phyloP scores from a whole-genome alignment of 2,888 invertebrate genomes.

The Gortyna flavago region DNA sequence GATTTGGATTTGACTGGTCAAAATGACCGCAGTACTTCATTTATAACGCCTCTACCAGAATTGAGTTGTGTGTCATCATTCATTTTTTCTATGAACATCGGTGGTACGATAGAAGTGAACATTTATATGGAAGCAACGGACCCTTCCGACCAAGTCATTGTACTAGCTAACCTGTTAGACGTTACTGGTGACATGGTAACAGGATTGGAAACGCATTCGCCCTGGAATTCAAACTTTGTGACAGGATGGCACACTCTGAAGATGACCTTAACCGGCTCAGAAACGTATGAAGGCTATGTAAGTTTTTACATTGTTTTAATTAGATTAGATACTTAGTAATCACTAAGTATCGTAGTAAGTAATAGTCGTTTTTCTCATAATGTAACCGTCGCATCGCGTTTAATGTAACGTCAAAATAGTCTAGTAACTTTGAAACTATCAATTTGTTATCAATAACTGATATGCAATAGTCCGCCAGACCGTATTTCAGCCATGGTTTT shows the following conservation, averaged over 20 bases:
- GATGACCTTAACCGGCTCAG: slow-evolving; percentile 13
- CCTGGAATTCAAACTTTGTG: not conserved
- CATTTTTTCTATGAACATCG: not conserved
- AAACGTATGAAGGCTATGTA: slow-evolving; percentile 35
- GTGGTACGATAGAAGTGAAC: slow-evolving; percentile 22
- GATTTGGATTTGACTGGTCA: slow-evolving; percentile 44
- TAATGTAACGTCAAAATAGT: too few species aligned
- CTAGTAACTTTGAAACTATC: too few species aligned
- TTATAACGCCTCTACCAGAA: slow-evolving; percentile 63
- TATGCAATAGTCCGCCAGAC: too few species aligned
- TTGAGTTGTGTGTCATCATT: slow-evolving; percentile 31
- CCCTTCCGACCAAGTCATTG: not conserved
- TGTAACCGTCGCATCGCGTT: too few species aligned
- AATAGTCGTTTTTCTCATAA: too few species aligned
- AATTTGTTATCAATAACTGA: too few species aligned
- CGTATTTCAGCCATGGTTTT: too few species aligned
- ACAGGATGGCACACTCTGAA: slow-evolving; percentile 33
- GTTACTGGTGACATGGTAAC: not conserved
- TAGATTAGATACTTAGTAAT: too few species aligned
- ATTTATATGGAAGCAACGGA: slow-evolving; percentile 14
- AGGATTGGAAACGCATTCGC: not conserved
- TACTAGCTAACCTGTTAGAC: not conserved
- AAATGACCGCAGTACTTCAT: slow-evolving; percentile 64
- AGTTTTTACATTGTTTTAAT: slow-evolving; percentile 16
- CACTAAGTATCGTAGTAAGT: too few species aligned